These are phyloP conservation scores for Psittacula echo DNA, from an alignment of 2,797 vertebrate genomes.

Conservation along the genomic window DNA sequence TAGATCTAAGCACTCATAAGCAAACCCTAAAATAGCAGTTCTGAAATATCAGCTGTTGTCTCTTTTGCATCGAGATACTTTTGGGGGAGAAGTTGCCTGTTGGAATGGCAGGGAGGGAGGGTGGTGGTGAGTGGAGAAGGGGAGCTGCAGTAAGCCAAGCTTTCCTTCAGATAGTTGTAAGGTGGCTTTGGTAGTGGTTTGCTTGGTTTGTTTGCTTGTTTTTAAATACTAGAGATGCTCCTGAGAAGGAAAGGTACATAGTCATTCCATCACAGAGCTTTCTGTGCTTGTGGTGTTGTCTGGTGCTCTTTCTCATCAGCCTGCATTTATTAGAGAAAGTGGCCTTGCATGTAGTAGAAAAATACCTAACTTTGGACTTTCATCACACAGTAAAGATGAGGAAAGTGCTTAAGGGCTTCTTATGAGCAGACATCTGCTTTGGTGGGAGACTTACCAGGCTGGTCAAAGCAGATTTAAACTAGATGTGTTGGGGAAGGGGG, in stretches of 20 bases:
- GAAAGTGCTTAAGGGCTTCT: background rate
- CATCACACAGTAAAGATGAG: background rate
- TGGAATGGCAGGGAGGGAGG: background rate
- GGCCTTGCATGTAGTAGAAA: background rate
- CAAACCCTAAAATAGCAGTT: slow-evolving; percentile 38
- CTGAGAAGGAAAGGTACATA: background rate
- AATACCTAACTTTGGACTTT: background rate
- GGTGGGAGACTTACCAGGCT: background rate
- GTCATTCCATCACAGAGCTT: background rate
- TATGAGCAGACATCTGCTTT: background rate
- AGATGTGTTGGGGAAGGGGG: background rate
- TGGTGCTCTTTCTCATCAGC: background rate
- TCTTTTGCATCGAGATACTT: background rate
- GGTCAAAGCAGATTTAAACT: background rate
- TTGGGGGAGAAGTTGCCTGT: background rate
- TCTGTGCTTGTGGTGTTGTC: background rate
- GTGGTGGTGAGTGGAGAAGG: background rate
- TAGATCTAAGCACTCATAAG: background rate
- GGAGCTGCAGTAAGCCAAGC: background rate
- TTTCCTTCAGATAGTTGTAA: background rate
- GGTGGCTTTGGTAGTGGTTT: background rate
- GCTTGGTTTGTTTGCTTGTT: background rate
- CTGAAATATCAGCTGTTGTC: slow-evolving; percentile 34
- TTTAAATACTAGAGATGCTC: background rate
- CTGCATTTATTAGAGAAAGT: background rate